Evolutionary conservation across 35 echinoderm and acorn worm species (phyloP).

Genomic region (Strongylocentrotus purpuratus): DNA sequence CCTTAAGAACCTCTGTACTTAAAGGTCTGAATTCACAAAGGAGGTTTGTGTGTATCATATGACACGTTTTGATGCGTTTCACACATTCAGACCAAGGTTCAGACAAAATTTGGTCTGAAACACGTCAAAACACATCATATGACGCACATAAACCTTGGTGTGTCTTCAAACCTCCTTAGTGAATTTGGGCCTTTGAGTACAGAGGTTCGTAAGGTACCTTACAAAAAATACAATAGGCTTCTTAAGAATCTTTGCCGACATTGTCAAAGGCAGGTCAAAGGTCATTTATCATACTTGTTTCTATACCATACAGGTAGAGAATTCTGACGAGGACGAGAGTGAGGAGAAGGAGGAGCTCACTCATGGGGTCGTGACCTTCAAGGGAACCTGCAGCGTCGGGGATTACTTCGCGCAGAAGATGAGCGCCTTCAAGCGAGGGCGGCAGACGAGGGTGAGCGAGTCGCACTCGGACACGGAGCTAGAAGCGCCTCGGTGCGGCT

Average conservation of each 20-base stretch:
- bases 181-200: not conserved
- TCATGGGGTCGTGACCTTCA: constrained; percentile 19
- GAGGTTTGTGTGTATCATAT: no score
- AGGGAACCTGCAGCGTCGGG: constrained; percentile 21
- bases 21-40: no score
- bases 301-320: constrained; percentile 14
- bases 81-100: no score
- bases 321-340: not conserved
- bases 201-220: no score
- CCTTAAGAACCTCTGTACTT: no score
- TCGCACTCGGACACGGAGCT: constrained; percentile 31
- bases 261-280: not conserved
- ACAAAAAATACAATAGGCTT: no score
- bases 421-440: not conserved
- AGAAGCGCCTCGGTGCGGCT: not conserved
- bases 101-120: no score
- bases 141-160: no score
- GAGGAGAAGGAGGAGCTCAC: constrained; percentile 2
- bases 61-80: no score
- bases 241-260: not conserved
- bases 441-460: not conserved
- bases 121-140: no score
- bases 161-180: not conserved
- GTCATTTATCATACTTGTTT: not conserved
- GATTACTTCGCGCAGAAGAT: constrained; percentile 40